A percentile compares a stretch with the other conserved stretches of the same genome.
Conservation (phyloP, 1,140 invertebrate species). For the Scylla paramamosain region DNA sequence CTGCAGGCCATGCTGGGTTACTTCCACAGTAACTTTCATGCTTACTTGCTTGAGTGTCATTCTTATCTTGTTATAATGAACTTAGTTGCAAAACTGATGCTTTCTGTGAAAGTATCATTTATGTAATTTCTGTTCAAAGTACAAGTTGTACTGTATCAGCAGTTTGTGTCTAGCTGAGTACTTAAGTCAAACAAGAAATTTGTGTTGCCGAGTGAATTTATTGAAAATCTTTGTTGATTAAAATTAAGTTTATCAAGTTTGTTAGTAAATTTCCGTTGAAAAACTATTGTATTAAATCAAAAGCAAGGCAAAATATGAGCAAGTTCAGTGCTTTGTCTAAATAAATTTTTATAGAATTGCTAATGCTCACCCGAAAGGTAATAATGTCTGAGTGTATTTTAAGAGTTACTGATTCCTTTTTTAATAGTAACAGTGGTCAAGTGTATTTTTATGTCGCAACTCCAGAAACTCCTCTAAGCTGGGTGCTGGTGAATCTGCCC, state of each 20-base stretch:
- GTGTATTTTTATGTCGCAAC: not conserved
- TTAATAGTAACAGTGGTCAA: not conserved
- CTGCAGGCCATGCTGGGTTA: not conserved
- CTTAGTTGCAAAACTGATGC: not conserved
- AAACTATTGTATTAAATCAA: not conserved
- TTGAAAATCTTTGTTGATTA: not conserved
- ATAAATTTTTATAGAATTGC: not conserved
- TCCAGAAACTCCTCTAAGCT: slow-evolving; percentile 67
- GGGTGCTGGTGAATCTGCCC: slow-evolving; percentile 35
- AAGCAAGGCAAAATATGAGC: not conserved
- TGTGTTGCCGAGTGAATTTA: not conserved
- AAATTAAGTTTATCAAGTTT: not conserved
- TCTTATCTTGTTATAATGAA: not conserved
- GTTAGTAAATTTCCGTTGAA: not conserved
- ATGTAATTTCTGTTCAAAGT: not conserved
- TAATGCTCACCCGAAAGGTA: not conserved
- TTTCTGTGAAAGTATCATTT: not conserved
- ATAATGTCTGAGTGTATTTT: not conserved
- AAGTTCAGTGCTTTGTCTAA: not conserved
- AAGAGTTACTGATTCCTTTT: not conserved
- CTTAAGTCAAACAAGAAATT: not conserved
- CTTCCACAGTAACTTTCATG: not conserved
- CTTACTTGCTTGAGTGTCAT: not conserved
- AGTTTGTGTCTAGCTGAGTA: slow-evolving; percentile 1
- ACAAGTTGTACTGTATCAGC: not conserved